Base-by-base conservation (phyloP, 1,140 invertebrate genomes). In the Drosophila nasuta region DNA sequence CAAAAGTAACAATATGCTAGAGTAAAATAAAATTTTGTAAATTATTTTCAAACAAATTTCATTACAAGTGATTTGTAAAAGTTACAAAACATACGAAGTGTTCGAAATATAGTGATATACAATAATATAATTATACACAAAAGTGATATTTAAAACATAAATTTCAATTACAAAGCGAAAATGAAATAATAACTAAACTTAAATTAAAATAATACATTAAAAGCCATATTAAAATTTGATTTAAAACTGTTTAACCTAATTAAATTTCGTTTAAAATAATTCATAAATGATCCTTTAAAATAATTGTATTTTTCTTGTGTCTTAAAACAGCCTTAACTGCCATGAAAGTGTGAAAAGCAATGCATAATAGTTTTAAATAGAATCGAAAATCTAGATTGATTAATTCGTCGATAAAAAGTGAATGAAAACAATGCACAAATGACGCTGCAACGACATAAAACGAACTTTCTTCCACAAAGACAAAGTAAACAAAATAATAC, bases 381-480 rank as follows among this genome's bases (percentile, higher is more conserved):
- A 10, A 70, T 56, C 11, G 6, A 41, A 69, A 72, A 77, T 68
- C 13, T 49, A 45, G 33, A 70, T 59, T 77, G 70, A 68, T 56
- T 25, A 66, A 62, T 56, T 33, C 28, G 11, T 59, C 62, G 43
- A 43, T 43, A 38, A 52, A 67, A 66, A 71, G 63, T 79, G 56
- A 56, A 48, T 30, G 52, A 82, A 87, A 88, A 83, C 77, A 79
- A 88, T 88, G 83, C 83, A 89, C 83, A 83, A 88, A 88, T 88
- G 83, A 83, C 72, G 83, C 74, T 83, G 80, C 83, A 82, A 81
- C 85, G 77, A 68, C 60, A 69, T 75, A 78, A 63, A 83, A 81
- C 77, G 46, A 79, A 88, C 63, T 76, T 76, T 66, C 71, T 58
- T 13, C 57, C 70, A 77, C 77, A 77, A 77, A 73, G 43, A 79